These are phyloP conservation scores for Odocoileus virginianus DNA, from an alignment of 2,113 vertebrate species.

Conservation along the genomic window DNA sequence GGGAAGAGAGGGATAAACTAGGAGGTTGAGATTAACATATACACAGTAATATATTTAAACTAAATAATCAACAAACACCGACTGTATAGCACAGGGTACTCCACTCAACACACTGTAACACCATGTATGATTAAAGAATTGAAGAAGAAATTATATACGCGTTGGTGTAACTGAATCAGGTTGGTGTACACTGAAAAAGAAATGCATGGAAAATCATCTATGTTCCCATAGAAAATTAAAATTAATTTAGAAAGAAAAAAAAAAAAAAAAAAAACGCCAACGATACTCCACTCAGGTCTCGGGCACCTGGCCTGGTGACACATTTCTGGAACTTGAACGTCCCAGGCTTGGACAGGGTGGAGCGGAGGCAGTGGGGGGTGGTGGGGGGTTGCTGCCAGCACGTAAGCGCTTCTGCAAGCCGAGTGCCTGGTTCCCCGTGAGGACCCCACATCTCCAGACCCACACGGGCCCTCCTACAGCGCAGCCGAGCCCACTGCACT, in stretches of 20 bases:
- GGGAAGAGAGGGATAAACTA: not conserved
- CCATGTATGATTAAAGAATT: not conserved
- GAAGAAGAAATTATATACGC: not conserved
- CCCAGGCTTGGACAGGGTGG: not conserved
- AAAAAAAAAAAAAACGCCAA: not conserved
- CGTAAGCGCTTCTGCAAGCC: fast-evolving
- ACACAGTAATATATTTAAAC: not conserved
- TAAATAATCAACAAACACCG: not conserved
- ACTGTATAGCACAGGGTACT: not conserved
- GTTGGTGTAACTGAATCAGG: not conserved
- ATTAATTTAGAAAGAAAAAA: not conserved
- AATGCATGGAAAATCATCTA: not conserved
- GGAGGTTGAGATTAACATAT: not conserved
- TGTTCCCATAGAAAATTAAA: not conserved
- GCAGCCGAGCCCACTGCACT: not conserved
- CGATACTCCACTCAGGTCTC: not conserved
- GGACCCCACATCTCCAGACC: not conserved
- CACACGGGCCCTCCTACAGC: not conserved
- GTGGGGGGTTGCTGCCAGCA: not conserved
- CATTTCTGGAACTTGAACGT: not conserved
- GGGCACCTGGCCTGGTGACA: too few relatives aligned
- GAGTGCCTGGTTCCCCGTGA: not conserved
- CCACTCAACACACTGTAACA: not conserved
- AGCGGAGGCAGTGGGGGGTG: not conserved
- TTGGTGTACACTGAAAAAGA: not conserved